Percentiles rank a stretch among this genome's conserved stretches.
Conservation (phyloP, 2,888 invertebrate genomes). For the Melanchra persicariae region DNA sequence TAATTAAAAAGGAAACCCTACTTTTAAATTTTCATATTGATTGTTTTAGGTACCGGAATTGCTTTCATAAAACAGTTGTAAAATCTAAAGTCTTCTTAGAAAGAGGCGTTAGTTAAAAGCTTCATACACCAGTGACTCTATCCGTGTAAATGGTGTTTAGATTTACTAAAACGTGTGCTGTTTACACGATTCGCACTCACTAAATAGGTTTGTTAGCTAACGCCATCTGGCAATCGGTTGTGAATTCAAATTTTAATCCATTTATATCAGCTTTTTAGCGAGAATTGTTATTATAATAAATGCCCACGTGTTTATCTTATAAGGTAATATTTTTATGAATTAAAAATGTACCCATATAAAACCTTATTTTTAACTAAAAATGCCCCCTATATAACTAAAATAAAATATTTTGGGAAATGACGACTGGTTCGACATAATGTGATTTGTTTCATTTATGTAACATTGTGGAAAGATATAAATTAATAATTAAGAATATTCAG, state of each 20-base stretch:
- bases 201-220: background rate
- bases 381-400: constrained; percentile 1
- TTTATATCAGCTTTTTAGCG: constrained; percentile 13
- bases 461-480: constrained; percentile 9
- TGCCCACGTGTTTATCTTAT: background rate
- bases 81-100: constrained; percentile 9
- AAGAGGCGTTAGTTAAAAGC: constrained; percentile 8
- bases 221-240: constrained; percentile 33
- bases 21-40: background rate
- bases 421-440: constrained; percentile 23
- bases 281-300: constrained; percentile 26
- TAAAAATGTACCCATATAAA: constrained; percentile 2
- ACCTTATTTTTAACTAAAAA: constrained; percentile 13
- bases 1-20: background rate
- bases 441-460: constrained; percentile 22
- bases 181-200: background rate
- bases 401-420: constrained; percentile 30
- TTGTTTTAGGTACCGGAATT: background rate
- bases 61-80: background rate
- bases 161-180: background rate
- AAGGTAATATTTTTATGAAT: constrained; percentile 5
- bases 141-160: background rate
- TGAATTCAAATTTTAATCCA: constrained; percentile 40
- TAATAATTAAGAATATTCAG: constrained; percentile 17
- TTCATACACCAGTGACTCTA: background rate